Evolutionary conservation across 2,113 vertebrate genomes (phyloP).

Genomic region (Tupaia tana): DNA sequence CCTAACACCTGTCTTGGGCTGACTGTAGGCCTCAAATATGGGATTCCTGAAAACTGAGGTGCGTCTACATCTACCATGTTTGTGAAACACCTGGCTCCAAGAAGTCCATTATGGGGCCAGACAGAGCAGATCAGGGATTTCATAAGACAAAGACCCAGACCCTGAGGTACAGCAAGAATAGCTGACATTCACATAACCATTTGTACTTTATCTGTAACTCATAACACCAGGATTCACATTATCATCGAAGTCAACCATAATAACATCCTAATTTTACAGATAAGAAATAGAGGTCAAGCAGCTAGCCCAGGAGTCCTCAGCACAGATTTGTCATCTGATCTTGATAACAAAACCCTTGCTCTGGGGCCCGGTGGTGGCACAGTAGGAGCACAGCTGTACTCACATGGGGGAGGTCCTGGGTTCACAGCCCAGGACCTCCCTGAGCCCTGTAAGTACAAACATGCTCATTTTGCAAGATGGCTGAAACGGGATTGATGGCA

Average conservation of each 20-base stretch:
- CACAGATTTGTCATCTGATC: background rate
- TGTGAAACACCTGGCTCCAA: background rate
- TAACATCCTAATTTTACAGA: background rate
- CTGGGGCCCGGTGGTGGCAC: background rate
- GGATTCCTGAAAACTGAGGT: background rate
- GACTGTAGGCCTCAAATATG: background rate
- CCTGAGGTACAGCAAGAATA: background rate
- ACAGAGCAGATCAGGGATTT: background rate
- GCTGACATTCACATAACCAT: background rate
- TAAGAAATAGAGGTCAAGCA: background rate
- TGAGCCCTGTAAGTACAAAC: no score
- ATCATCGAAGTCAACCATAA: background rate
- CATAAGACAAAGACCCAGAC: background rate
- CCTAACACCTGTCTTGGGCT: background rate
- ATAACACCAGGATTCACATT: background rate
- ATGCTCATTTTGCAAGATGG: no score
- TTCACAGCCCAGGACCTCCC: no score
- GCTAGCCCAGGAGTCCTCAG: background rate
- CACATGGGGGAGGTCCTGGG: no score
- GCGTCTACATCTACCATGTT: background rate
- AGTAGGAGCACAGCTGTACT: no score
- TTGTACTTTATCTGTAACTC: background rate
- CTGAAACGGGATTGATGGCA: no score
- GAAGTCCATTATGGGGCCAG: background rate
- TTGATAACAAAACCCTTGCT: background rate